Conservation (phyloP, 2,113 vertebrate genomes). For the Cynoglossus semilaevis region DNA sequence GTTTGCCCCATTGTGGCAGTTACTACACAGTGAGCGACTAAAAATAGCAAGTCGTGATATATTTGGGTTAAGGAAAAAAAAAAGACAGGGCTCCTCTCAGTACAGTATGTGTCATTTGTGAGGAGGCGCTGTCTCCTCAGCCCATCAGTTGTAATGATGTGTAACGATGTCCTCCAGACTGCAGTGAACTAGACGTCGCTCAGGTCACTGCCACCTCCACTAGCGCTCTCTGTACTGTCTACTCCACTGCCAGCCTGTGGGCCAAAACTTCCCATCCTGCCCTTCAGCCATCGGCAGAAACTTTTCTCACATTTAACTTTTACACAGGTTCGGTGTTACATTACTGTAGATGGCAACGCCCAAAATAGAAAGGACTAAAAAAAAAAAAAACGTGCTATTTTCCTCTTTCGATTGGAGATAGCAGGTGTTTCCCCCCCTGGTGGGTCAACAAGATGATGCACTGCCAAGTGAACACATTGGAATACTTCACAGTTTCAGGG, state of each 20-base stretch:
- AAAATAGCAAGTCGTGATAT: constrained; percentile 16
- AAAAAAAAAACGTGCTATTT: no score
- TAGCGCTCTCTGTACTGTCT: background rate
- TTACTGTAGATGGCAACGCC: no score
- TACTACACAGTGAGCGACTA: constrained; percentile 19
- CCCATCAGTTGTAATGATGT: constrained; percentile 25
- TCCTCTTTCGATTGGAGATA: no score
- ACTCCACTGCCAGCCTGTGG: constrained; percentile 4
- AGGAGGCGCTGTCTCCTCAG: constrained; percentile 9
- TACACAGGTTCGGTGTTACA: no score
- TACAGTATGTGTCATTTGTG: background rate
- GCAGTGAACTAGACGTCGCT: background rate
- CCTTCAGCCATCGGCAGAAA: no score
- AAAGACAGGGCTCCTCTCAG: background rate
- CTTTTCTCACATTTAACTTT: no score
- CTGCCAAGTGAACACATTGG: no score
- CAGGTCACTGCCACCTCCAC: constrained; percentile 5
- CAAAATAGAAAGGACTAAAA: no score
- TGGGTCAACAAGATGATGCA: no score
- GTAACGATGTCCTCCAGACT: constrained; percentile 13
- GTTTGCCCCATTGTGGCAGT: background rate
- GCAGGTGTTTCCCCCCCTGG: no score
- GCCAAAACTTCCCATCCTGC: no score
- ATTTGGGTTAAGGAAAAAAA: background rate
- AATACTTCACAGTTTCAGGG: no score